phyloP scores from a whole-genome alignment of 2,888 invertebrate species.

The Apoda limacodes region DNA sequence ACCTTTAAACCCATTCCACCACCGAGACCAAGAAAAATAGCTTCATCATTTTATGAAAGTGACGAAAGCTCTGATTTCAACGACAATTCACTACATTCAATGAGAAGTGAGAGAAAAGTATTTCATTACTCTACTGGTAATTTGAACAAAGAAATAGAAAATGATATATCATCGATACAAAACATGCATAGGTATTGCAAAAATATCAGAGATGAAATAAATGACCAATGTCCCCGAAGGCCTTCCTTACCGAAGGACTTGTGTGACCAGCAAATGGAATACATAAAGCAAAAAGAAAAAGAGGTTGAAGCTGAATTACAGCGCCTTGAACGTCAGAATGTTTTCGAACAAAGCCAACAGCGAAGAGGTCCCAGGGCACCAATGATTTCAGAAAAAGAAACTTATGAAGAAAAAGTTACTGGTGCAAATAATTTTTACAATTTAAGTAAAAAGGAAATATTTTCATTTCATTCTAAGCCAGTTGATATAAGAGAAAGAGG shows the following conservation, averaged over 20 bases:
- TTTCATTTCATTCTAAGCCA: neutral
- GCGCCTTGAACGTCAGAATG: conserved; percentile 70
- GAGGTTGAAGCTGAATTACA: conserved; percentile 75
- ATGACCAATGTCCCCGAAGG: conserved; percentile 40
- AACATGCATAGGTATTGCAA: conserved; percentile 53
- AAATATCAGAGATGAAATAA: conserved; percentile 32
- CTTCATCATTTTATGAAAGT: conserved; percentile 51
- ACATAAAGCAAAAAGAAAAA: conserved; percentile 75
- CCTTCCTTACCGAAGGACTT: conserved; percentile 75
- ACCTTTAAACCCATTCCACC: conserved; percentile 49
- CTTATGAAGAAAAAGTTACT: conserved; percentile 25
- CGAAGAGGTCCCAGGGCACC: conserved; percentile 47
- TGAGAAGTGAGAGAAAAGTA: conserved; percentile 46
- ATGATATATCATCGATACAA: conserved; percentile 57
- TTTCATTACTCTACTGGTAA: conserved; percentile 61
- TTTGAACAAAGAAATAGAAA: conserved; percentile 58
- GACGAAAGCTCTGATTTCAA: conserved; percentile 56
- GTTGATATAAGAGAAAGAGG: conserved; percentile 14
- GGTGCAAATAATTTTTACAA: conserved; percentile 40
- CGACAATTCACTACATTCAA: conserved; percentile 43
- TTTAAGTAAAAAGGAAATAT: conserved; percentile 23
- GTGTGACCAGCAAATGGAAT: conserved; percentile 73
- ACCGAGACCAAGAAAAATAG: conserved; percentile 47
- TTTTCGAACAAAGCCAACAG: conserved; percentile 16
- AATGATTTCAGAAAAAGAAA: conserved; percentile 45